Base-by-base conservation (phyloP, 2,888 invertebrate species). In the Pristionchus maxplancki region DNA sequence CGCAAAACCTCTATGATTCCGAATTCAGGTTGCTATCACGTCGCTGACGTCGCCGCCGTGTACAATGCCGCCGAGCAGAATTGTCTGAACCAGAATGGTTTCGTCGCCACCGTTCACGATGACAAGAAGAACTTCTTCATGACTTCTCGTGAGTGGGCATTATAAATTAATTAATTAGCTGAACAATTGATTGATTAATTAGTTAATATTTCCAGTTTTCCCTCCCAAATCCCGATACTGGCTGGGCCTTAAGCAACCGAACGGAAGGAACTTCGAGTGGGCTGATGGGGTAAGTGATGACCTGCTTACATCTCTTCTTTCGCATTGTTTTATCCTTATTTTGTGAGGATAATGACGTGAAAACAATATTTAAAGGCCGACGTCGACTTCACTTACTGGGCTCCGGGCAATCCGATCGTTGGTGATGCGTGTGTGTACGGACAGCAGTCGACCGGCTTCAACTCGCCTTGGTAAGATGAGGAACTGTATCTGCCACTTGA, bases 1-100 rank as follows among this genome's bases (percentile, higher is more conserved):
- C n/a, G n/a, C n/a, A n/a, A n/a, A n/a, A n/a, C n/a, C n/a, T n/a
- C n/a, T n/a, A n/a, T n/a, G n/a, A n/a, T n/a, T n/a, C n/a, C n/a
- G n/a, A n/a, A 64, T 37, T 20, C 34, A 83, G 82, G 82, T 20
- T 83, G 82, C 82, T 83, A 83, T 53, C 82, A 83, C 53, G 53
- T 53, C 28, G 50, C 82, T 20, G 82, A 50, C 15, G 53, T 50
- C 8, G 34, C 82, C 13, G 50, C 82, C 1, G 82, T 83, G 28
- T 83, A 53, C 53, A 31, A 50, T 50, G 82, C 82, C 0, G 82
- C 82, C 0, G 82, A 83, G 34, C 20, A 20, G 34, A 83, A 83
- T 53, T 83, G 53, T 20, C 53, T 34, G 34, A 20, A n/a, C 24
- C 53, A 83, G 53, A 31, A 83, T 15, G 82, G 50, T 17, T 83